Conservation (phyloP, 2,113 vertebrate species). For the Benitochromis conjunctus region DNA sequence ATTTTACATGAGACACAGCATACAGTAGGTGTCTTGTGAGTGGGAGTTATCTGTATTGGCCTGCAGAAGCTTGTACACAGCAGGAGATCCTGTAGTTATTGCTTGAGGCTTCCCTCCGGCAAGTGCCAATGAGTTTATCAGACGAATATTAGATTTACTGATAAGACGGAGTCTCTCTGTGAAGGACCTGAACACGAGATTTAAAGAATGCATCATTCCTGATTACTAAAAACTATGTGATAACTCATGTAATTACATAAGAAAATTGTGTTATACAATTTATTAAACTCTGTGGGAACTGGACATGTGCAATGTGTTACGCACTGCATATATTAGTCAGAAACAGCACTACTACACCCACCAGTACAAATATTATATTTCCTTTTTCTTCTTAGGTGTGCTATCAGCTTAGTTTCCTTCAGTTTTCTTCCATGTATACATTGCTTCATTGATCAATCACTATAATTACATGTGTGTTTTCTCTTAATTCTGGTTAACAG, state of each 20-base stretch:
- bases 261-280: neutral
- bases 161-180: slow-evolving; percentile 27
- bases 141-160: slow-evolving; percentile 46
- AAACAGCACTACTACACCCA: neutral
- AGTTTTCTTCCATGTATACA: neutral
- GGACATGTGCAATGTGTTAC: neutral
- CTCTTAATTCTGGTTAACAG: neutral
- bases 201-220: slow-evolving; percentile 2
- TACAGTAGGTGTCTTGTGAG: slow-evolving; percentile 4
- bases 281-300: neutral
- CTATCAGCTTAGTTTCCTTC: neutral
- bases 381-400: neutral
- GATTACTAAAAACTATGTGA: neutral
- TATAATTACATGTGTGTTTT: neutral
- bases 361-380: neutral
- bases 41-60: slow-evolving; percentile 34
- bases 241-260: neutral
- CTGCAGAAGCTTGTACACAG: slow-evolving; percentile 39
- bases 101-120: slow-evolving; percentile 53
- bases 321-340: neutral
- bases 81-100: slow-evolving; percentile 46
- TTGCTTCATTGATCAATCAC: neutral
- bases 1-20: neutral
- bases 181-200: neutral
- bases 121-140: slow-evolving; percentile 65